Base-by-base conservation (phyloP, 1,140 invertebrate species). In the Aphidius ervi region DNA sequence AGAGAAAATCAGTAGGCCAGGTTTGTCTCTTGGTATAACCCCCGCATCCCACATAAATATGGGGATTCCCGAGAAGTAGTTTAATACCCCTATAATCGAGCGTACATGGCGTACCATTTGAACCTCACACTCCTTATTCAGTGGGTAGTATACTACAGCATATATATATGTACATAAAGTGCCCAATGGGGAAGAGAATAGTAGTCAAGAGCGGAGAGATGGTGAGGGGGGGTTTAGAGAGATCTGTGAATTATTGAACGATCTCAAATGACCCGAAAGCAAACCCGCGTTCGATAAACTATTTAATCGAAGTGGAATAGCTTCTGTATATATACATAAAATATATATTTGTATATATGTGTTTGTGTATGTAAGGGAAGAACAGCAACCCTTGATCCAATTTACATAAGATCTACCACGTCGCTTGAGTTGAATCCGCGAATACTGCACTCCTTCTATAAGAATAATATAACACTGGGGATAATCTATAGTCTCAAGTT, bases 231-330 rank as follows among this genome's bases (percentile, higher is more conserved):
- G 2, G 23, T 31, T 3, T 3, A 59, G 16, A 54, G 20, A 45
- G 23, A 39, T 5, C 43, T 6, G 60, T 63, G 59, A 63, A 65
- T 65, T 65, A 65, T 65, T 65, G 61, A 65, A 63, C 64, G 61
- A 63, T 63, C 49, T 62, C 57, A 63, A 65, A 63, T 65, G 64
- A 65, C 56, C 64, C 64, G 61, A 61, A 20, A 58, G 56, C 47
- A 63, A 60, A 63, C 8, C 49, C 49, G 50, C 55, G 64, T 63
- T 61, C 64, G 50, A 63, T 65, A 61, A 65, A 65, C 56, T 60
- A 65, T 65, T 65, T 65, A 61, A 65, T 63, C 64, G 59, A 59
- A 55, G 45, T 46, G 39, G 47, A 46, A 46, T 43, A 39, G 7
- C 16, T 48, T 42, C 41, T 46, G 41, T 10, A 16, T 16, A 16